Evolutionary conservation across 2,888 invertebrate species (phyloP), one percentile per base, ranked within the genome.

Genomic region (Drosophila anomelani): DNA sequence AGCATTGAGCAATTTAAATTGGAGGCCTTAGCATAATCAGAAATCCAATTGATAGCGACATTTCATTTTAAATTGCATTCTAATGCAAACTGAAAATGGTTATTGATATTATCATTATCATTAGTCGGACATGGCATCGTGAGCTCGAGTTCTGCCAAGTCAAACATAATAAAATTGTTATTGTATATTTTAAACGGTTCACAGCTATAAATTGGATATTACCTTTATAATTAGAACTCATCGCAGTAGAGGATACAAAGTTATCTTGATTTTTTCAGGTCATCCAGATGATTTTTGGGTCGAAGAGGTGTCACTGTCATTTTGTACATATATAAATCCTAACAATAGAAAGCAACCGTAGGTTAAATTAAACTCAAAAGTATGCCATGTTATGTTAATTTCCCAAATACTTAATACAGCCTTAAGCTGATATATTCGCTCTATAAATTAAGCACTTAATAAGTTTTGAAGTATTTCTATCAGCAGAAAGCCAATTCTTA

Each of bases 11-110:
- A 15, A 15, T 20, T 20, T 51, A 9, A 20, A 51, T 17, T 15
- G 5, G 8, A 20, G 51, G 34, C 34, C 15, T 34, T 23, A 13
- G 36, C 15, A 53, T 53, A 53, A 15, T 36, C 51, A 6, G 9
- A 23, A 36, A 23, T 23, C 23, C 10, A 20, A 36, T 20, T 36
- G 20, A 51, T 23, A 15, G 36, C 34, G 13, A 20, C 20, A 15
- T 53, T 53, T 36, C 15, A 23, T 36, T 36, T 36, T 53, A 15
- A 53, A 53, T 53, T 36, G 51, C 5, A 6, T 15, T 36, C 20
- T 53, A 36, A 23, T 1, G 6, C 15, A 51, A 51, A 23, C 5
- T 15, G 34, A 36, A 51, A 34, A 36, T 15, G 20, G 34, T 20
- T 4, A 12, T 32, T 3, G 34, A 13, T 1, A 20, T 51, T 36